phyloP scores from a whole-genome alignment of 2,797 vertebrate genomes.

The Sitta carolinensis region DNA sequence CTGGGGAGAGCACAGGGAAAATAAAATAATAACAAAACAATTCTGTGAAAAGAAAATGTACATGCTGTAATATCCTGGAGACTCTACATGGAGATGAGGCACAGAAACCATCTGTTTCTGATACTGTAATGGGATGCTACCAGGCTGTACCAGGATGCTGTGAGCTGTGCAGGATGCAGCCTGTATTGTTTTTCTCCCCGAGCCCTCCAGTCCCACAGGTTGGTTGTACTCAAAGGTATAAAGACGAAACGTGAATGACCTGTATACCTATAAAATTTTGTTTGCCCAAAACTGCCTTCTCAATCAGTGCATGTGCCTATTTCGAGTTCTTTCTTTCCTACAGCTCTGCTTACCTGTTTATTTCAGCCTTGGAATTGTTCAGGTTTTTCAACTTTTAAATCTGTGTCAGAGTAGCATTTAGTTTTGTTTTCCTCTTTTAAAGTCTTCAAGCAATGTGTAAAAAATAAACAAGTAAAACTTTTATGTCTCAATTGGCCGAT shows the following conservation, averaged over 20 bases:
- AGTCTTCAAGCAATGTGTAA: background rate
- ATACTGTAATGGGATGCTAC: background rate
- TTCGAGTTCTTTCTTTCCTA: accelerated
- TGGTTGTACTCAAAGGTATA: background rate
- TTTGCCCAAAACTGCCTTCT: background rate
- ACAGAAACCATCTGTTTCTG: background rate
- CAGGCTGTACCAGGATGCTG: background rate
- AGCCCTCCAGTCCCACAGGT: background rate
- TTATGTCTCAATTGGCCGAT: background rate
- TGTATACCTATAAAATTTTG: background rate
- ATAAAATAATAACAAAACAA: background rate
- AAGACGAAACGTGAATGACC: background rate
- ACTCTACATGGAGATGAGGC: background rate
- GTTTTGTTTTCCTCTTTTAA: background rate
- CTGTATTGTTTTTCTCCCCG: background rate
- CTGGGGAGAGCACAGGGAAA: accelerated
- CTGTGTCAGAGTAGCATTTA: background rate
- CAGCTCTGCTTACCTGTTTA: background rate
- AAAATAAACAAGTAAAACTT: background rate
- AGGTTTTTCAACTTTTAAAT: background rate
- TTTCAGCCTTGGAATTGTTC: background rate
- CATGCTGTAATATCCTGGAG: background rate
- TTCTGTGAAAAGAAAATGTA: background rate
- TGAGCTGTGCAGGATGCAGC: background rate
- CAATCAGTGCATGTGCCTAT: no score